A percentile compares a stretch with the other conserved stretches of the same genome.
Evolutionary conservation across 2,797 vertebrate species (phyloP).

Genomic region (Peromyscus melanophrys): DNA sequence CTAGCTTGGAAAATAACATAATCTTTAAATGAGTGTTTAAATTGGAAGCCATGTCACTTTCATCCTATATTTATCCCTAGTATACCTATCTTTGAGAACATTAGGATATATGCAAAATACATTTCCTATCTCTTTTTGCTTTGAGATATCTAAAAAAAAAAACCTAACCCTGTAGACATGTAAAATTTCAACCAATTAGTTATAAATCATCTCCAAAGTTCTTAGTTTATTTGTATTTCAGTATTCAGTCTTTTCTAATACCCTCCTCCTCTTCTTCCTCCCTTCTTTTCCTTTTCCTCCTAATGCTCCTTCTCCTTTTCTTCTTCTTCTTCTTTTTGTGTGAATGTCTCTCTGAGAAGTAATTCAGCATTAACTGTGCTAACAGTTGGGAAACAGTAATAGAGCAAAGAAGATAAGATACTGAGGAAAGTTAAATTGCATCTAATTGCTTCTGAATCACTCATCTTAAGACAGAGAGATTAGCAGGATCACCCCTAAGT

Average conservation of each 20-base stretch:
- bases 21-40: neutral
- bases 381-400: constrained; percentile 26
- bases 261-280: neutral
- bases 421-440: constrained; percentile 31
- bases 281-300: fast-evolving
- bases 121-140: neutral
- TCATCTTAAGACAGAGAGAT: constrained; percentile 29
- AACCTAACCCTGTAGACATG: neutral
- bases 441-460: constrained; percentile 62
- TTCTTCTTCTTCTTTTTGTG: neutral
- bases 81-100: neutral
- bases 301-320: neutral
- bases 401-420: neutral
- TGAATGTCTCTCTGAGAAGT: neutral
- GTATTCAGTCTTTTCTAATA: neutral
- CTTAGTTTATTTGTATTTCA: neutral
- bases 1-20: neutral
- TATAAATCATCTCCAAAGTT: neutral
- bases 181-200: neutral
- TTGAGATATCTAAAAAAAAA: neutral
- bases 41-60: neutral
- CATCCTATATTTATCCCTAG: neutral
- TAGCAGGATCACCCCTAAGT: neutral
- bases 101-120: neutral
- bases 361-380: neutral